Percentiles rank a stretch among this genome's conserved stretches.
Conservation (phyloP, 2,888 invertebrate species). For the Dryobota labecula region DNA sequence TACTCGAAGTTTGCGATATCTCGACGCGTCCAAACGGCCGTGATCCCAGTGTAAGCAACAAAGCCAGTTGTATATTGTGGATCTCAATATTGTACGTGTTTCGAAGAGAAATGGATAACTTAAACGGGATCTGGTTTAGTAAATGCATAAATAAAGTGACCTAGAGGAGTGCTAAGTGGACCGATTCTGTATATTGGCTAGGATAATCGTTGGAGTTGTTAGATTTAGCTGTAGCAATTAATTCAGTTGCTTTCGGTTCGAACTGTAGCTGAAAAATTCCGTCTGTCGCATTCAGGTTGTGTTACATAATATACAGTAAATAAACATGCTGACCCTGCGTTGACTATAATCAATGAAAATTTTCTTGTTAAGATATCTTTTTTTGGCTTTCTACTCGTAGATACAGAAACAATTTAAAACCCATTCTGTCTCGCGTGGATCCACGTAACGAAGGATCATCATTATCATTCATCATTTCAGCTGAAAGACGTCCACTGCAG, state of each 20-base stretch:
- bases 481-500: too few relatives aligned
- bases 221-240: conserved; percentile 4
- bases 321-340: too few relatives aligned
- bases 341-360: background rate
- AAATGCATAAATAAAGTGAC: conserved; percentile 50
- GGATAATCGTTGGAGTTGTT: background rate
- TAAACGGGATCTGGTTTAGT: conserved; percentile 46
- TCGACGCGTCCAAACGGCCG: conserved; percentile 36
- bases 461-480: too few relatives aligned
- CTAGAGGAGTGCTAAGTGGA: conserved; percentile 6
- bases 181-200: background rate
- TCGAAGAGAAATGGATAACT: conserved; percentile 54
- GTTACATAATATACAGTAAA: background rate
- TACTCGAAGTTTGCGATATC: conserved; percentile 46
- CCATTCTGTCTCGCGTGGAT: too few relatives aligned
- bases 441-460: too few relatives aligned
- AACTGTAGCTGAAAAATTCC: background rate
- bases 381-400: too few relatives aligned
- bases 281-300: background rate
- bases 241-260: background rate
- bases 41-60: conserved; percentile 55
- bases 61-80: conserved; percentile 59
- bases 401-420: too few relatives aligned
- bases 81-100: conserved; percentile 65
- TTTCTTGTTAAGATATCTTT: too few relatives aligned